Conservation (phyloP, 2,888 invertebrate species). For the Microctonus hyperodae region DNA sequence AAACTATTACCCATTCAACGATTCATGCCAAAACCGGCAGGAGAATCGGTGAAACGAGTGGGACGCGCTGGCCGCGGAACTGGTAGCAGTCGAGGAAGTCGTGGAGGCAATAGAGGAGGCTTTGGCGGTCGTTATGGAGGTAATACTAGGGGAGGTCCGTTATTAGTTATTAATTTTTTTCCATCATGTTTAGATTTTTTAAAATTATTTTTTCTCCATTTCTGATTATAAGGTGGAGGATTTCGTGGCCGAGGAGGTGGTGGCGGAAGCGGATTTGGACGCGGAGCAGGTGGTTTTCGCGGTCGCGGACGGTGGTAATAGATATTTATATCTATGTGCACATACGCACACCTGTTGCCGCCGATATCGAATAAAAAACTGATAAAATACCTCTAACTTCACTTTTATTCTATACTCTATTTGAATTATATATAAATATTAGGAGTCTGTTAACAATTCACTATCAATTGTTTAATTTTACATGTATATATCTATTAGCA, state of each 20-base stretch:
- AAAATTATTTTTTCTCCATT: constrained; percentile 35
- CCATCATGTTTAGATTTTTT: background rate
- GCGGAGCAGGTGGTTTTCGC: constrained; percentile 58
- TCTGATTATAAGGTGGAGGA: constrained; percentile 59
- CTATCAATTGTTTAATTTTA: too few relatives aligned
- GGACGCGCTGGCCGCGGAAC: constrained; percentile 65
- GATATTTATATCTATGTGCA: too few relatives aligned
- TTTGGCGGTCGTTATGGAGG: constrained; percentile 60
- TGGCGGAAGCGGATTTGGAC: constrained; percentile 59
- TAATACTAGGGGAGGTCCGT: constrained; percentile 52
- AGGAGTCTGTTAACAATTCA: too few relatives aligned
- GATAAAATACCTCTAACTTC: too few relatives aligned
- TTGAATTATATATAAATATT: too few relatives aligned
- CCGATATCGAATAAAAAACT: too few relatives aligned
- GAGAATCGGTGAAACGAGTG: constrained; percentile 67
- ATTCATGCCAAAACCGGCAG: constrained; percentile 81
- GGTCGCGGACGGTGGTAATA: constrained; percentile 60
- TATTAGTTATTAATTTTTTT: background rate
- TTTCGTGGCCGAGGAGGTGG: constrained; percentile 62
- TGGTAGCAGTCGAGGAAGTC: constrained; percentile 60
- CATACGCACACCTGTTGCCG: too few relatives aligned
- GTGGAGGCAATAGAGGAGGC: constrained; percentile 62
- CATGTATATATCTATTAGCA: too few relatives aligned
- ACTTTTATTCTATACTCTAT: too few relatives aligned
- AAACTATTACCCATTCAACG: constrained; percentile 89